These are phyloP conservation scores for Notiomystis cincta DNA, from an alignment of 2,113 vertebrate genomes.

Conservation along the genomic window DNA sequence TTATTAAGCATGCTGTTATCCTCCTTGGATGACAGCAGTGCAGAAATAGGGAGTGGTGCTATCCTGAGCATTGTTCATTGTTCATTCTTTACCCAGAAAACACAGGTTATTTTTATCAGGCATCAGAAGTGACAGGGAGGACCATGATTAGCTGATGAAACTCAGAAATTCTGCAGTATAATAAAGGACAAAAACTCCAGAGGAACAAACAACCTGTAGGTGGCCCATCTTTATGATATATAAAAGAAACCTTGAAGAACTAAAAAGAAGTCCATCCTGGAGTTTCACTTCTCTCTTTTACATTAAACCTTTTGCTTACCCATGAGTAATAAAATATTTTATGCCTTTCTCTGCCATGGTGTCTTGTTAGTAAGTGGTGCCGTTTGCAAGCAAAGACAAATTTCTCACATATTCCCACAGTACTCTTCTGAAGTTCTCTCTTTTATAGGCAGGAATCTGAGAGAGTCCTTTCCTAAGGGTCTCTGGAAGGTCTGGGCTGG, in stretches of 20 bases:
- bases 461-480: neutral
- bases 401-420: neutral
- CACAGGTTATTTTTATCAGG: neutral
- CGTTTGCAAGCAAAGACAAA: neutral
- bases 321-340: neutral
- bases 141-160: neutral
- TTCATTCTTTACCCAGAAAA: neutral
- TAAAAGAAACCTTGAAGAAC: neutral
- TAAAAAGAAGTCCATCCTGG: neutral
- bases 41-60: neutral
- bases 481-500: neutral
- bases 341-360: neutral
- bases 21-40: neutral
- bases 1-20: neutral
- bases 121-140: neutral
- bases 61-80: neutral
- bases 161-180: neutral
- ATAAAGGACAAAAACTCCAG: neutral
- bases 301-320: neutral
- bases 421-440: neutral
- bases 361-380: neutral
- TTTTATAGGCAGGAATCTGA: neutral
- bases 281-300: neutral
- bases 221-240: neutral
- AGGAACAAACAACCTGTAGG: neutral